phyloP scores from a whole-genome alignment of 2,888 invertebrate genomes.

The Nemotelus pantherinus region DNA sequence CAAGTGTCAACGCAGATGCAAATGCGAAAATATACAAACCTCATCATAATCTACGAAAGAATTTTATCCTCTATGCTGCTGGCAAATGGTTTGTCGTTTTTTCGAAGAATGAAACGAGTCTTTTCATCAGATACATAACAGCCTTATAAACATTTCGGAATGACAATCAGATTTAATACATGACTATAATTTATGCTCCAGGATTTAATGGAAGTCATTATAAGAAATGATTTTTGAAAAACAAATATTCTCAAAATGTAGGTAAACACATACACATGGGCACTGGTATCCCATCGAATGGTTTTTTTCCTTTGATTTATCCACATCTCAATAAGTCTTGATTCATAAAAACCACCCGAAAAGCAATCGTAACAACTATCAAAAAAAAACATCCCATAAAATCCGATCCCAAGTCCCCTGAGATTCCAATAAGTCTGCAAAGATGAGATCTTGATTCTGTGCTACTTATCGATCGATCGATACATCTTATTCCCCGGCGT shows the following conservation, averaged over 20 bases:
- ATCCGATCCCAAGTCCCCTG: not conserved
- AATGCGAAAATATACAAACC: too few species aligned
- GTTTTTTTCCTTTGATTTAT: slow-evolving; percentile 22
- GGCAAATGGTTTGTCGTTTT: too few species aligned
- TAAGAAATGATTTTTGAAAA: slow-evolving; percentile 41
- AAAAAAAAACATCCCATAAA: too few species aligned
- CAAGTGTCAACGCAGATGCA: too few species aligned
- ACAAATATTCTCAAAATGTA: slow-evolving; percentile 6
- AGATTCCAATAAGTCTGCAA: slow-evolving; percentile 41
- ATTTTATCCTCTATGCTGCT: too few species aligned
- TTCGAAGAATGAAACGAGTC: too few species aligned
- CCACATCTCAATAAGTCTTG: slow-evolving; percentile 16
- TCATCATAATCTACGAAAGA: too few species aligned
- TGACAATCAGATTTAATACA: slow-evolving; percentile 39
- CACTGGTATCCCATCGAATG: not conserved
- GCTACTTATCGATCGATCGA: slow-evolving; percentile 32
- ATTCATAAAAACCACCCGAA: not conserved
- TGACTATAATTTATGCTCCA: slow-evolving; percentile 32
- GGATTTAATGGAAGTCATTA: slow-evolving; percentile 41
- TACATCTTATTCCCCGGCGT: slow-evolving; percentile 33
- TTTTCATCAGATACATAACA: not conserved
- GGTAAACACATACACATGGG: not conserved
- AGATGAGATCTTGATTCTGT: slow-evolving; percentile 24
- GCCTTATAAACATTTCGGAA: slow-evolving; percentile 20
- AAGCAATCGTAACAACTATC: not conserved